Conservation (phyloP, 2,888 invertebrate species). For the Dryobota labecula region DNA sequence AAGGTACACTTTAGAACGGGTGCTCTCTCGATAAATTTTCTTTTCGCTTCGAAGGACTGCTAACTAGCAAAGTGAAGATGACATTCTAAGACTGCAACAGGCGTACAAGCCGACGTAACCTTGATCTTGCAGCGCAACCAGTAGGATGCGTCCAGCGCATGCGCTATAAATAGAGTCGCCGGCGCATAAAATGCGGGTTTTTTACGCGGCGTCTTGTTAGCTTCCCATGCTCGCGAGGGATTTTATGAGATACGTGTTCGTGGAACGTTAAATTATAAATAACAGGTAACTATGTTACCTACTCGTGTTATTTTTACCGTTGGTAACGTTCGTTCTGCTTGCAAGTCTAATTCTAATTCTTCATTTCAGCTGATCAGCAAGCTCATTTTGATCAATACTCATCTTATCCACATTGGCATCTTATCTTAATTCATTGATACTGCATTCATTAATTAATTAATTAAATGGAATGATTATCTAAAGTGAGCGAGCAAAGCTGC, state of each 20-base stretch:
- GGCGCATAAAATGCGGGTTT: conserved; percentile 84
- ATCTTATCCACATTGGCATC: conserved; percentile 20
- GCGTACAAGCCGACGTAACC: conserved; percentile 80
- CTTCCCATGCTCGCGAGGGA: conserved; percentile 83
- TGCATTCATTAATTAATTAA: conserved; percentile 23
- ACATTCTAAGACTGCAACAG: conserved; percentile 76
- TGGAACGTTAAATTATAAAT: conserved; percentile 83
- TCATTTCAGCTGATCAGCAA: not conserved
- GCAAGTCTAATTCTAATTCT: conserved; percentile 8
- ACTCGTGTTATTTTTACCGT: conserved; percentile 69
- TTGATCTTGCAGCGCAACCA: conserved; percentile 88
- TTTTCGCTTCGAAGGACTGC: conserved; percentile 71
- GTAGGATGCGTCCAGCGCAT: conserved; percentile 85
- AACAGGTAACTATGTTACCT: conserved; percentile 66
- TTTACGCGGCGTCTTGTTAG: conserved; percentile 81
- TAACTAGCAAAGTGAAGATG: conserved; percentile 80
- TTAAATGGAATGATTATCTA: conserved; percentile 10
- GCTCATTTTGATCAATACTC: not conserved
- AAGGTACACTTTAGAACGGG: conserved; percentile 68
- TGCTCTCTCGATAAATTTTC: conserved; percentile 66
- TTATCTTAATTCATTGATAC: conserved; percentile 33
- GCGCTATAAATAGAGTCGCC: conserved; percentile 86
- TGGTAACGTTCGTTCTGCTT: conserved; percentile 52
- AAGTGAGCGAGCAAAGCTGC: not conserved
- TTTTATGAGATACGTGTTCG: conserved; percentile 77